Evolutionary conservation across 2,888 invertebrate genomes (phyloP).

Genomic region (Nyleta sp.): DNA sequence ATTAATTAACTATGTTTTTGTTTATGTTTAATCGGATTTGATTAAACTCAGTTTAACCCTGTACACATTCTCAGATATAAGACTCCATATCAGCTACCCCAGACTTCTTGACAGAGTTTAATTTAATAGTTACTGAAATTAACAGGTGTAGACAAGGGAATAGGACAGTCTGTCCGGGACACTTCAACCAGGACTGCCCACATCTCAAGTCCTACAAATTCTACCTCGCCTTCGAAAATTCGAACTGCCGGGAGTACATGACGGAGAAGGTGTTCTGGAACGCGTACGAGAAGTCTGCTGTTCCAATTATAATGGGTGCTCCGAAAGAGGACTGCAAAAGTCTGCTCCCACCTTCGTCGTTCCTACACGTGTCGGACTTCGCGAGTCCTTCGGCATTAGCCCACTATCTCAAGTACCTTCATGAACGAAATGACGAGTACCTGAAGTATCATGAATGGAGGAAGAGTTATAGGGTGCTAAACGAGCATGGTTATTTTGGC

Average conservation of each 20-base stretch:
- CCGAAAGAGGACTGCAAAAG: constrained; percentile 81
- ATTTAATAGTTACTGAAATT: too few species aligned
- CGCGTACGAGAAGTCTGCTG: constrained; percentile 85
- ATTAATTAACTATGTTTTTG: too few species aligned
- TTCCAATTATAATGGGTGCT: constrained; percentile 88
- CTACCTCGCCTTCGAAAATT: constrained; percentile 88
- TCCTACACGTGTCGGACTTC: constrained; percentile 85
- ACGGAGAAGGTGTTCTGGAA: constrained; percentile 89
- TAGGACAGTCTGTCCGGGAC: constrained; percentile 86
- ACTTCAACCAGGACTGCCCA: constrained; percentile 85
- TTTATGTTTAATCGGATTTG: too few species aligned
- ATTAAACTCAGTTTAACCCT: too few species aligned
- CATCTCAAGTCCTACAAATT: constrained; percentile 85
- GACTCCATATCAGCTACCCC: too few species aligned
- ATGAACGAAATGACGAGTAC: constrained; percentile 80
- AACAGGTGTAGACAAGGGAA: constrained; percentile 71
- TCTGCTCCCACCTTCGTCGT: constrained; percentile 86
- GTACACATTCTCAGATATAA: too few species aligned
- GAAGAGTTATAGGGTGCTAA: constrained; percentile 83
- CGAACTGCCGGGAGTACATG: constrained; percentile 87
- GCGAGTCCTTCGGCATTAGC: constrained; percentile 84
- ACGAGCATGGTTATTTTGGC: constrained; percentile 88
- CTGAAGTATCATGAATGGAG: constrained; percentile 86
- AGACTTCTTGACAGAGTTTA: too few species aligned
- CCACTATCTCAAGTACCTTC: constrained; percentile 83